Percentiles rank a stretch among this genome's conserved stretches.
Conservation (phyloP, 2,797 vertebrate species). For the Lepilemur septentrionalis region DNA sequence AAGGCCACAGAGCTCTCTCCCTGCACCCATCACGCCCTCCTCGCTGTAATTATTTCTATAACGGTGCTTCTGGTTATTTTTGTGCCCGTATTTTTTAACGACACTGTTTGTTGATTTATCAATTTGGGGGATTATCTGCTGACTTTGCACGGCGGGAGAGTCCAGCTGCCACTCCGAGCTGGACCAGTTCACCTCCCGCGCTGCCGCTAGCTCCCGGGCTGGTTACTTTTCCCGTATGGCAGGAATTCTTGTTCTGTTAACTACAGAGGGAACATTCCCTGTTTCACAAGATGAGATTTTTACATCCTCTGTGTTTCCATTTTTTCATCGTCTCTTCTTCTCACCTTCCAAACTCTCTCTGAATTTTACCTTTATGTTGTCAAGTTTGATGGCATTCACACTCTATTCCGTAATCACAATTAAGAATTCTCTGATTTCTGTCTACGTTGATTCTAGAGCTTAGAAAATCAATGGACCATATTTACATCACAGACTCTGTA, state of each 20-base stretch:
- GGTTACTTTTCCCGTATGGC: fast-evolving
- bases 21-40: fast-evolving
- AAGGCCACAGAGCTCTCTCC: not conserved
- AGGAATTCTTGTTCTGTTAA: not conserved
- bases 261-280: not conserved
- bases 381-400: not conserved
- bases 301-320: not conserved
- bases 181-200: fast-evolving
- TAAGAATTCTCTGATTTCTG: not conserved
- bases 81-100: not conserved
- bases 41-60: not conserved
- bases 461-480: not conserved
- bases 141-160: not conserved
- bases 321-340: not conserved
- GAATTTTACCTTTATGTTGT: not conserved
- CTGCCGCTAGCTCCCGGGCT: fast-evolving
- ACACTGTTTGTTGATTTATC: not conserved
- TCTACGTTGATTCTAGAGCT: not conserved
- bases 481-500: not conserved
- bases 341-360: not conserved
- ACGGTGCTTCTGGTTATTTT: not conserved
- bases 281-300: fast-evolving
- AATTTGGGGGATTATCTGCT: not conserved
- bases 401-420: not conserved
- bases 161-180: fast-evolving